Evolutionary conservation across 2,888 invertebrate genomes (phyloP), one percentile per base, ranked within the genome.

Genomic region (Achlya flavicornis): DNA sequence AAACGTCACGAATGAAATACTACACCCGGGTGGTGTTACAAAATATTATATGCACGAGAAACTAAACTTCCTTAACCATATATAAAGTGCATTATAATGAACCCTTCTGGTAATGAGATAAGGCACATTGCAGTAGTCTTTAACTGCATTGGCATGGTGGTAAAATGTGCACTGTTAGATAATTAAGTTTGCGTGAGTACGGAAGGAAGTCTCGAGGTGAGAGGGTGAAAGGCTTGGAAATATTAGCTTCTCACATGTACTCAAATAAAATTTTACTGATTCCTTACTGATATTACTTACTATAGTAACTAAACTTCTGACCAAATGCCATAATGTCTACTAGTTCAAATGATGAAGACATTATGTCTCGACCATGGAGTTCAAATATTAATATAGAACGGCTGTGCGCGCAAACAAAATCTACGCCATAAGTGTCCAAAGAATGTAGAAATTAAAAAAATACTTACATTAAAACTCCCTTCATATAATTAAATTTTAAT

Each of bases 171-270:
- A 46, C 53, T 19, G 16, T 53, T 53, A 19, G 8, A 53, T 19
- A 53, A 53, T 53, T 53, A 19, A 19, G 53, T 53, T 46, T 53
- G 53, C 53, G 10, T 53, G 53, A 53, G 53, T 16, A 16, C n/a
- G 53, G 19, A 53, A 53, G 53, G n/a, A 19, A 53, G 16, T 48
- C n/a, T 14, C 46, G 11, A 48, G 48, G 48, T 16, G 16, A 48
- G 4, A 48, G 48, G 14, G 16, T 6, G n/a, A n/a, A n/a, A n/a
- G n/a, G n/a, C n/a, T n/a, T 26, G 26, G 26, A 26, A 26, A 26
- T 26, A 26, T 26, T 26, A 2, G 26, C 26, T 26, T 26, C 26
- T 26, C 2, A 26, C 1, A 26, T 2, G 26, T 26, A 26, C 26
- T 26, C 26, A 26, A 26, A 26, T 1, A 2, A 26, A 26, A 26